phyloP scores from a whole-genome alignment of 2,888 invertebrate genomes.

The Drosophila picticornis region DNA sequence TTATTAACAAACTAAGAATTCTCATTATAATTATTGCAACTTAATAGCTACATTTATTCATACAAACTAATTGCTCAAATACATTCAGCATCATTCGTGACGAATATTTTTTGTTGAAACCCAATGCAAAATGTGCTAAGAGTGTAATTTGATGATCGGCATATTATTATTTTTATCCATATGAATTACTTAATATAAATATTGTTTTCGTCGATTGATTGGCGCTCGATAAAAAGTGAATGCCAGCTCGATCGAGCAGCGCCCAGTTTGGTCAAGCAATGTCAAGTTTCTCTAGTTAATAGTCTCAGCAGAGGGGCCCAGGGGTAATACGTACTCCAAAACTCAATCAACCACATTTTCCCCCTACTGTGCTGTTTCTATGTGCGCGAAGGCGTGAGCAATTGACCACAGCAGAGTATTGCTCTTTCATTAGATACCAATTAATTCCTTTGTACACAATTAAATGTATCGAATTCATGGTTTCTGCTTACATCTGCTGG shows the following conservation, averaged over 20 bases:
- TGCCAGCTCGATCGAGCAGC: conserved; percentile 44
- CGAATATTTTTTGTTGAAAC: neutral
- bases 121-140: conserved; percentile 25
- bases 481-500: neutral
- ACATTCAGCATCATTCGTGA: neutral
- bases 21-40: neutral
- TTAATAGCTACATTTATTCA: neutral
- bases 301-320: conserved; percentile 5
- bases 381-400: conserved; percentile 28
- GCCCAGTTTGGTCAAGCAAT: conserved; percentile 65
- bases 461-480: neutral
- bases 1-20: neutral
- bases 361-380: neutral
- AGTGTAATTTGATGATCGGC: conserved; percentile 37
- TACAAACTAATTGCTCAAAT: neutral
- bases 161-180: conserved; percentile 34
- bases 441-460: neutral
- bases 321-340: neutral
- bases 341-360: conserved; percentile 44
- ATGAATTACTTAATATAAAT: conserved; percentile 55
- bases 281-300: conserved; percentile 67
- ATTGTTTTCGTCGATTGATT: conserved; percentile 33
- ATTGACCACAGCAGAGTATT: conserved; percentile 12
- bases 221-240: conserved; percentile 68
- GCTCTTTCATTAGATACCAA: neutral